Evolutionary conservation across 1,140 invertebrate genomes (phyloP).

Genomic region (Drosophila kepulauana): DNA sequence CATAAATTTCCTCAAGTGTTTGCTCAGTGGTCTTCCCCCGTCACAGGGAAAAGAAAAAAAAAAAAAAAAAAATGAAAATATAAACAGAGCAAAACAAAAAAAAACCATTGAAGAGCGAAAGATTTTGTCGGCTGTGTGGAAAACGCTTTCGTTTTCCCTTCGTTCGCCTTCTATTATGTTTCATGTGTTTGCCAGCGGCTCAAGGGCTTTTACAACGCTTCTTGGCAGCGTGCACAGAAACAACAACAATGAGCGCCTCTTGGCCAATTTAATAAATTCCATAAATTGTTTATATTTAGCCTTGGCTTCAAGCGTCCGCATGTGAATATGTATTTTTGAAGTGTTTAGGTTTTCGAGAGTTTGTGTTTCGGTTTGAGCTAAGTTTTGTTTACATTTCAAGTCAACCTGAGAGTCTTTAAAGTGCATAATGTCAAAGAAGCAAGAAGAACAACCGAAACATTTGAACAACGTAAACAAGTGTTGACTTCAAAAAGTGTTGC

Average conservation of each 20-base stretch:
- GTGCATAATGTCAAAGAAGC: conserved; percentile 16
- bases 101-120: conserved; percentile 34
- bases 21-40: conserved; percentile 52
- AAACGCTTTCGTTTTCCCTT: conserved; percentile 47
- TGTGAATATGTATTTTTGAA: conserved; percentile 9
- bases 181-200: conserved; percentile 32
- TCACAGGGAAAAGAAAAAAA: conserved; percentile 25
- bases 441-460: conserved; percentile 14
- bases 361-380: conserved; percentile 19
- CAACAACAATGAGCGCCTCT: conserved; percentile 42
- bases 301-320: conserved; percentile 23
- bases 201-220: conserved; percentile 46
- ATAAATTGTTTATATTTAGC: conserved; percentile 71
- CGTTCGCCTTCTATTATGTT: conserved; percentile 13
- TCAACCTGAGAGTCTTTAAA: conserved; percentile 13
- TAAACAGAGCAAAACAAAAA: conserved; percentile 4
- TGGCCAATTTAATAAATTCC: conserved; percentile 78
- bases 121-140: conserved; percentile 53
- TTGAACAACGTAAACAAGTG: conserved; percentile 26
- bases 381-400: conserved; percentile 43
- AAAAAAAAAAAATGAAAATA: conserved; percentile 28
- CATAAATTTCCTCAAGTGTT: conserved; percentile 81
- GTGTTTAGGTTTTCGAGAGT: conserved; percentile 16
- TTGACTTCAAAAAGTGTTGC: conserved; percentile 40
- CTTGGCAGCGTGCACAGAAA: conserved; percentile 23